Base-by-base conservation (phyloP, 2,797 vertebrate species). In the Dicrostonyx torquatus region DNA sequence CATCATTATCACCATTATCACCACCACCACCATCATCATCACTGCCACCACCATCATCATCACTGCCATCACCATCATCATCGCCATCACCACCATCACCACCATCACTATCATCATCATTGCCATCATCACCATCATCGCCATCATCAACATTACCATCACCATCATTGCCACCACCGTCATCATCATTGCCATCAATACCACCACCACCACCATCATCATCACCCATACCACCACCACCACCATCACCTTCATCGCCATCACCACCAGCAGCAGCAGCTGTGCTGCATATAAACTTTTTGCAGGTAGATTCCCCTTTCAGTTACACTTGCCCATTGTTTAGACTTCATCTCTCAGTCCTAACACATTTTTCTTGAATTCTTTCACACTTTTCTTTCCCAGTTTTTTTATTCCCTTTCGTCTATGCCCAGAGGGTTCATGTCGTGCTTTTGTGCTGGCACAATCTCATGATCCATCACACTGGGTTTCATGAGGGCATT, bases 261-360 rank as follows among this genome's bases (percentile, higher is more conserved):
- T 0, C 31, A 53, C 0, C 1, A 55, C 0, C 24, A 40, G 0
- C 78, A 82, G 0, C 55, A 62, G 20, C 12, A 77, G 72, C 82
- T 83, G 31, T 43, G 68, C 4, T 1, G 22, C 22, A 29, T 60
- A 40, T 60, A 13, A 60, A 80, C 40, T 20, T 73, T 58, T 31
- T 43, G 66, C 62, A 50, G 14, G 34, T n/a, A 20, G 5, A 31
- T 43, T 60, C 4, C 72, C 66, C 8, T 18, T 58, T n/a, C 26
- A 20, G 11, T 82, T 85, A 45, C 45, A 90, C 40, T 43, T 86
- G 22, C 3, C 26, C 6, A 40, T 66, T 45, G 62, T 93, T 89
- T 91, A 73, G 80, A 87, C 18, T 45, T 31, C 60, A 72, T 78
- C 70, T 92, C 87, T 83, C 17, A 53, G 68, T 82, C n/a, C 31